Base-by-base conservation (phyloP, 30 jellyfish, hydroid and myxozoan genomes). In the Sanderia malayensis region DNA sequence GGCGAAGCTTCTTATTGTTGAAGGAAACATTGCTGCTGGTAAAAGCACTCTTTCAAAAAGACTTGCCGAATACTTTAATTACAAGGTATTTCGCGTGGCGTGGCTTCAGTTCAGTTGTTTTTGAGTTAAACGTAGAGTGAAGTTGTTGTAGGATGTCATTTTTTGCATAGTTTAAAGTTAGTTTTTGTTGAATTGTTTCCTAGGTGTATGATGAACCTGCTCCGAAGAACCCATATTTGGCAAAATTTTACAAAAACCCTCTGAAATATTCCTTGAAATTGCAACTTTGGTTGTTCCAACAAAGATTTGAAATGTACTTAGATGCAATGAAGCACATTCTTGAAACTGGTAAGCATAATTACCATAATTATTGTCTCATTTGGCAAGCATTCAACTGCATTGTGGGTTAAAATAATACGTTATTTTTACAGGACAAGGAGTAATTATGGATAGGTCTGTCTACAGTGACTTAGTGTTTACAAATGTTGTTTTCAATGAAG, bases 161-260 rank as follows among this genome's bases (percentile, higher is more conserved):
- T 41, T 15, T 6, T 41, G 11, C 8, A 41, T 6, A 41, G 8
- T 41, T 41, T 41, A 15, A 41, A 41, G 8, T 41, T 15, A 41
- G n/a, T n/a, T n/a, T n/a, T n/a, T n/a, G n/a, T n/a, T n/a, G n/a
- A n/a, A n/a, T n/a, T n/a, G n/a, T n/a, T n/a, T 64, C 2, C 6
- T 9, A 77, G 93, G 78, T 68, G 0, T 52, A 67, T 68, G 84
- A 80, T 29, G 93, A 80, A 30, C 93, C 93, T 24, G 93, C 93
- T 9, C 79, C 80, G 33, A 69, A 69, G 70, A 80, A 80, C 46
- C 93, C 93, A 19, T 80, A 80, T 74, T 67, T 80, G 13, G 93
- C 93, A 59, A 80, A 80, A 67, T 80, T 80, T 27, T 80, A 80
- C 74, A 31, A 80, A 31, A 81, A 80, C 21, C 93, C 93, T 7